Evolutionary conservation across 1,140 invertebrate genomes (phyloP), one percentile per base, ranked within the genome.

Genomic region (Polyergus mexicanus): DNA sequence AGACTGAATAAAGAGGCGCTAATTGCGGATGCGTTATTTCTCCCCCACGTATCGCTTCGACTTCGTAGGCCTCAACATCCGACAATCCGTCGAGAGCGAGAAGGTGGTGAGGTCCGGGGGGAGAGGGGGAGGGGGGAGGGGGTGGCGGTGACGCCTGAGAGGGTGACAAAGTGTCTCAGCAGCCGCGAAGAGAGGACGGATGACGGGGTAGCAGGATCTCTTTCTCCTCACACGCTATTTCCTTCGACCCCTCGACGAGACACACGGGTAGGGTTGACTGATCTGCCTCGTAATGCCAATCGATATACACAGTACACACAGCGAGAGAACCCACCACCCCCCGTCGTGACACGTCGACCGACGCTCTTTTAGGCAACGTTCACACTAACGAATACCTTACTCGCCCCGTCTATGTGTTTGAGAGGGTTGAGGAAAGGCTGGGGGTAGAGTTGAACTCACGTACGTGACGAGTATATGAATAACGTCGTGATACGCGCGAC

Each of bases 251-350:
- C 25, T 63, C 77, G 88, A 32, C 44, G 65, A 74, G 88, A 86
- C 76, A 54, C 22, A 66, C 47, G 25, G 47, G 22, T 86, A 74
- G 85, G 81, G 88, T 87, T 81, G 85, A 89, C 88, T 77, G 89
- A 90, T 90, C 86, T 87, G 89, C 88, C 86, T 80, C 86, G 89
- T 90, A 89, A 90, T 85, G 86, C 89, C 85, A 89, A 90, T 90
- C 89, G 88, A 90, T 90, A 90, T 76, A 75, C n/a, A 77, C 19
- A 72, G 41, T 66, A 78, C 25, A 51, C 77, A 54, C 44, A n/a
- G 13, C 6, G 66, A 83, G 66, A 83, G 19, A 71, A 44, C 65
- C 51, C 78, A 62, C 60, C 80, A 62, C 60, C 80, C 51, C 54
- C 71, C 51, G 35, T 25, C 35, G 62, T 44, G 66, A 74, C 77